Percentiles rank a stretch among this genome's conserved stretches.
These are phyloP conservation scores for Silvanus unidentatus DNA, from an alignment of 2,888 invertebrate genomes.

Conservation along the genomic window DNA sequence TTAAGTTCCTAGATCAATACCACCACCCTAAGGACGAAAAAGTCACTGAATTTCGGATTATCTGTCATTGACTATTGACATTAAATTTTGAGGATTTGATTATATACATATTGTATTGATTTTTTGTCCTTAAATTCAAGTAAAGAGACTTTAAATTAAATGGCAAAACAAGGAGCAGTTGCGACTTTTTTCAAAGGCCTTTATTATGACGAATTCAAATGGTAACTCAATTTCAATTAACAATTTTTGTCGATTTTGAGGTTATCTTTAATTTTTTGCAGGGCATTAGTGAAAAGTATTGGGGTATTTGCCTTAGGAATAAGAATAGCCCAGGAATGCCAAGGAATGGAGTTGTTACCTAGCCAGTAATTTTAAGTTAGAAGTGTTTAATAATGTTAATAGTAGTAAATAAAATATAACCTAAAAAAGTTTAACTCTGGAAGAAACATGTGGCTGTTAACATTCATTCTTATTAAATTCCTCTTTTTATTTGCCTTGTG, in stretches of 20 bases:
- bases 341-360: constrained; percentile 69
- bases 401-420: constrained; percentile 1
- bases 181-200: constrained; percentile 56
- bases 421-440: not conserved
- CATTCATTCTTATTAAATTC: not conserved
- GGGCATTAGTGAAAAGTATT: constrained; percentile 76
- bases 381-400: not conserved
- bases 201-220: constrained; percentile 72
- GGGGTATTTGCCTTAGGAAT: constrained; percentile 73
- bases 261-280: constrained; percentile 39
- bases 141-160: constrained; percentile 36
- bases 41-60: too few species aligned
- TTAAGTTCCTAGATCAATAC: too few species aligned
- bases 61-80: too few species aligned
- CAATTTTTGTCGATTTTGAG: too few species aligned
- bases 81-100: too few species aligned
- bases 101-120: too few species aligned
- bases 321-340: constrained; percentile 70
- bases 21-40: too few species aligned
- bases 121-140: too few species aligned
- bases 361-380: not conserved
- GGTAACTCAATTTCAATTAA: constrained; percentile 50
- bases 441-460: not conserved
- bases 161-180: constrained; percentile 55
- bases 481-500: not conserved